phyloP scores from a whole-genome alignment of 2,888 invertebrate genomes.

The Polyommatus iphigenia region DNA sequence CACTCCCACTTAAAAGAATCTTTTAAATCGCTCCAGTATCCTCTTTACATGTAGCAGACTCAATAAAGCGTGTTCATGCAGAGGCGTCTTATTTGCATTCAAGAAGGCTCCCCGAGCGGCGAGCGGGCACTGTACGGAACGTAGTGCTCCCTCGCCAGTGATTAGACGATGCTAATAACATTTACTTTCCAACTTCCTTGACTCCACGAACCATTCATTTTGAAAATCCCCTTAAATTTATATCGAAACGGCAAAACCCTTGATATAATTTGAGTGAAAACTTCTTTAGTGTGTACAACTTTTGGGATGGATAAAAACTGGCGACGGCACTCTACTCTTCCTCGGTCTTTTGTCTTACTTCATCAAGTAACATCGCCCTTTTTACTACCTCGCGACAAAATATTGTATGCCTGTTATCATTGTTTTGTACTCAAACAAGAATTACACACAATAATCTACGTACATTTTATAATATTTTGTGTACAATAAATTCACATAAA shows the following conservation, averaged over 20 bases:
- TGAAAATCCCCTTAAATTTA: neutral
- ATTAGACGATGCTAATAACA: constrained; percentile 79
- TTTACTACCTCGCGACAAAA: too few species aligned
- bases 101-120: constrained; percentile 69
- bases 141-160: constrained; percentile 74
- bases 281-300: too few species aligned
- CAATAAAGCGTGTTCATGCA: constrained; percentile 75
- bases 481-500: neutral
- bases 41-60: constrained; percentile 43
- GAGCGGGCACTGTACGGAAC: constrained; percentile 70
- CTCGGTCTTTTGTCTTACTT: too few species aligned
- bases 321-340: too few species aligned
- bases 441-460: neutral
- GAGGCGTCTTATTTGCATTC: constrained; percentile 80
- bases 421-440: neutral
- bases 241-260: neutral
- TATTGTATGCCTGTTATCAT: too few species aligned
- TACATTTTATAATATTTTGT: neutral
- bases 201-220: constrained; percentile 66
- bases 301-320: too few species aligned
- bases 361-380: too few species aligned
- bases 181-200: constrained; percentile 77
- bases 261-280: neutral
- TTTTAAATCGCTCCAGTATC: constrained; percentile 41
- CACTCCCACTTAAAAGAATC: constrained; percentile 27